Evolutionary conservation across 2,888 invertebrate species (phyloP).

Genomic region (Chydorus sphaericus): DNA sequence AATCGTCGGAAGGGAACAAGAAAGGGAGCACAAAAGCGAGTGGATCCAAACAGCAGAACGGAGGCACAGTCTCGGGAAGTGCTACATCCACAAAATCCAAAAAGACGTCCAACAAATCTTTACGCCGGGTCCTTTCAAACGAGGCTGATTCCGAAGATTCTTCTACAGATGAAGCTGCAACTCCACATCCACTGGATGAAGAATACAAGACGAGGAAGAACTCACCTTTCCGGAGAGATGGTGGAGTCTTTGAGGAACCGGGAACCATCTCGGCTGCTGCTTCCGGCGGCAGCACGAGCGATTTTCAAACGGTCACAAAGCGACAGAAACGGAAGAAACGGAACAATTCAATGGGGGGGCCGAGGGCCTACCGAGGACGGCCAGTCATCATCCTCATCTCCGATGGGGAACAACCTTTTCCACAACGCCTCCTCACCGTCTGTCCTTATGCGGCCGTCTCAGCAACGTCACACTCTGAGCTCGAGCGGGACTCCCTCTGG

Average conservation of each 20-base stretch:
- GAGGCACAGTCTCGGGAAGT: background rate
- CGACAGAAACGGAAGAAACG: conserved; percentile 51
- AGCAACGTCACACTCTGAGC: background rate
- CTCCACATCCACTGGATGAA: too few relatives aligned
- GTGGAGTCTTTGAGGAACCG: background rate
- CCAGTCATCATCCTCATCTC: background rate
- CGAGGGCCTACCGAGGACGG: background rate
- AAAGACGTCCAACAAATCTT: background rate
- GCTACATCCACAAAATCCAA: conserved; percentile 4
- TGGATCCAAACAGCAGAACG: background rate
- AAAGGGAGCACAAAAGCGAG: background rate
- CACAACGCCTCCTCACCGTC: background rate
- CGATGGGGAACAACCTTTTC: background rate
- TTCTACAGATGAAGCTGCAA: too few relatives aligned
- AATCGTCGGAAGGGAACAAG: conserved; percentile 9
- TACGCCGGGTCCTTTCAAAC: background rate
- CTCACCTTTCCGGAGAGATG: background rate
- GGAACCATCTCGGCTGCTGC: background rate
- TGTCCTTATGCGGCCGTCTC: background rate
- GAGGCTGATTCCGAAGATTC: background rate
- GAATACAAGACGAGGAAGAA: too few relatives aligned
- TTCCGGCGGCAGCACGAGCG: too few relatives aligned
- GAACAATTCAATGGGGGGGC: conserved; percentile 30
- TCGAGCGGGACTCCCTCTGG: background rate
- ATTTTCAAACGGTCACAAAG: conserved; percentile 70